Evolutionary conservation across 2,888 invertebrate species (phyloP).

Genomic region (Magallana nippona): DNA sequence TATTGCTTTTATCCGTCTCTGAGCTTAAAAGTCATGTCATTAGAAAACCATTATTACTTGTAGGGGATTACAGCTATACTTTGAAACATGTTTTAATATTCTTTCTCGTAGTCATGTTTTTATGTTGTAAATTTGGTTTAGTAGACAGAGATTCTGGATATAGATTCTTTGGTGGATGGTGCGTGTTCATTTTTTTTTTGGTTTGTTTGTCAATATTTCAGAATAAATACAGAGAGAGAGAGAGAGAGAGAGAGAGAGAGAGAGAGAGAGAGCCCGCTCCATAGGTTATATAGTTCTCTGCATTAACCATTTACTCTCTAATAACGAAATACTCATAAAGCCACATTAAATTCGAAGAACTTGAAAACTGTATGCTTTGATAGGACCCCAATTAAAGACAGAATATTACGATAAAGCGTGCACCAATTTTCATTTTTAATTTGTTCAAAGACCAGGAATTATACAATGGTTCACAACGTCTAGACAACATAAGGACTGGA

Average conservation of each 20-base stretch:
- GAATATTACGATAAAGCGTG: not conserved
- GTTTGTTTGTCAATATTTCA: too few species aligned
- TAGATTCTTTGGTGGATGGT: too few species aligned
- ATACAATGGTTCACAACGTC: not conserved
- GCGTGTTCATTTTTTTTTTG: too few species aligned
- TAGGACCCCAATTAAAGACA: not conserved
- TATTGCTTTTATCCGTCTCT: not conserved
- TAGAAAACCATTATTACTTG: slow-evolving; percentile 2
- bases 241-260: too few species aligned
- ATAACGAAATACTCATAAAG: not conserved
- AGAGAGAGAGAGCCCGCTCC: too few species aligned
- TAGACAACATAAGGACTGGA: not conserved
- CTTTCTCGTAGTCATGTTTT: not conserved
- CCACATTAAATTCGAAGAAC: not conserved
- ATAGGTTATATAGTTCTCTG: too few species aligned
- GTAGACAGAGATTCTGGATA: too few species aligned
- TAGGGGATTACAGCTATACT: not conserved
- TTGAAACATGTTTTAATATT: not conserved
- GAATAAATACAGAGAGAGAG: too few species aligned
- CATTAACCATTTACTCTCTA: too few species aligned
- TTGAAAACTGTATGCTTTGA: not conserved
- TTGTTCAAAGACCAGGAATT: slow-evolving; percentile 18
- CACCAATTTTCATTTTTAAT: not conserved
- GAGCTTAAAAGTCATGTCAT: slow-evolving; percentile 8
- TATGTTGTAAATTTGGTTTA: too few species aligned